Percentiles rank a stretch among this genome's conserved stretches.
Conservation (phyloP, 2,888 invertebrate species). For the Macropis europaea region DNA sequence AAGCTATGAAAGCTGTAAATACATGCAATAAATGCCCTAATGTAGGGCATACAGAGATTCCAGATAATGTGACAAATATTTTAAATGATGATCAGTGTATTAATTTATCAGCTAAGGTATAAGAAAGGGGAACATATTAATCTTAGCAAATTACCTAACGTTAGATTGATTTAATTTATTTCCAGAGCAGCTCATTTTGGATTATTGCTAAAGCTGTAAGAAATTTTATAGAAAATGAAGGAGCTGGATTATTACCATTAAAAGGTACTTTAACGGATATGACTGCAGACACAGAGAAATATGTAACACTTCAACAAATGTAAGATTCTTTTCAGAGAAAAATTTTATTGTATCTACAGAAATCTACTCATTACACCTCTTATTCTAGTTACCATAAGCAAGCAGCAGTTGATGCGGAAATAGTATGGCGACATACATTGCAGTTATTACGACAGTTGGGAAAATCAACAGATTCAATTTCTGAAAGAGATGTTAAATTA, state of each 20-base stretch:
- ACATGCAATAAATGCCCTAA: no score
- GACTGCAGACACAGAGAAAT: conserved; percentile 96
- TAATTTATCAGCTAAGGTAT: conserved; percentile 87
- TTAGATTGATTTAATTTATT: conserved; percentile 35
- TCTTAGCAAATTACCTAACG: neutral
- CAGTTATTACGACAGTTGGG: conserved; percentile 90
- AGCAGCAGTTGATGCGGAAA: conserved; percentile 90
- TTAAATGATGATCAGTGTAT: conserved; percentile 90
- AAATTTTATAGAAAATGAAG: conserved; percentile 93
- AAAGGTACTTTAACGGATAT: conserved; percentile 96
- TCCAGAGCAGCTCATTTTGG: conserved; percentile 92
- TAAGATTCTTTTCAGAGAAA: conserved; percentile 75
- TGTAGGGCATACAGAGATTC: conserved; percentile 86
- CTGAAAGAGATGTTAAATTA: conserved; percentile 90
- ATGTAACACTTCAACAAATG: conserved; percentile 93
- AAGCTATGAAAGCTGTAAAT: conserved; percentile 95
- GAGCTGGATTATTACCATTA: conserved; percentile 89
- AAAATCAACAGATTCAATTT: conserved; percentile 86
- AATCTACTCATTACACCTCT: conserved; percentile 20
- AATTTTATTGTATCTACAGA: conserved; percentile 1
- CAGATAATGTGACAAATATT: conserved; percentile 86
- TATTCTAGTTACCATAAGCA: conserved; percentile 91
- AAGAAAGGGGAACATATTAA: neutral
- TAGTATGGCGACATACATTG: conserved; percentile 90
- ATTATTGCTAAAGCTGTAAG: conserved; percentile 93